Base-by-base conservation (phyloP, 2,797 vertebrate species). In the Anisognathus igniventris region DNA sequence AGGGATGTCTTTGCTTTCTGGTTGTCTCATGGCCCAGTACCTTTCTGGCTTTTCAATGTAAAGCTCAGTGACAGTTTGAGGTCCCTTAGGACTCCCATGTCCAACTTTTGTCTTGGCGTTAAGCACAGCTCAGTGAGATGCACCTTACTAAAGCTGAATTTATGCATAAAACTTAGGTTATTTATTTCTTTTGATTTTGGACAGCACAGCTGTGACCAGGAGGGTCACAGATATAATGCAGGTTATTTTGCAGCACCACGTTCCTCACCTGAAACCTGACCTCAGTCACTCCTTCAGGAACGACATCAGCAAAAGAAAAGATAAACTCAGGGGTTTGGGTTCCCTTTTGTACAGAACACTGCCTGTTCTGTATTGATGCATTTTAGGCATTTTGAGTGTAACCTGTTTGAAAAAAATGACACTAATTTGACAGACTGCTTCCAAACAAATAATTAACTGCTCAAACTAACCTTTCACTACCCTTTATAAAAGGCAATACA, bases 231-330 rank as follows among this genome's bases (percentile, higher is more conserved):
- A 39, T 6, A 28, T 7, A 58, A 62, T 27, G 12, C 14, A 66
- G 22, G 14, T 31, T 66, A 17, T 35, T 65, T 44, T 53, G 24
- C 1, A 9, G 48, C 19, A 13, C 16, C 0, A 0, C 10, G 22
- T 42, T 82, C 24, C 42, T 91, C 44, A 42, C 14, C 10, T 4
- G 1, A 75, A 68, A 51, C 17, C 30, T 7, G 4, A 39, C 3
- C 48, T 74, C 1, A 3, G 2, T 47, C 53, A 31, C 6, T 2
- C 27, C 37, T 37, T 47, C 14, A 35, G 47, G 53, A n/a, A 30
- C 27, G 21, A 7, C 23, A 33, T 33, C 58, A 54, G 24, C 20
- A 76, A 50, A 47, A 5, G 6, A 19, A 75, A 53, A 45, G 1
- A 58, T 40, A 44, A 68, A 7, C 22, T 64, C 4, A 18, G 3